Percentiles rank a stretch among this genome's conserved stretches.
Evolutionary conservation across 2,888 invertebrate species (phyloP).

Genomic region (Rotaria macrura): DNA sequence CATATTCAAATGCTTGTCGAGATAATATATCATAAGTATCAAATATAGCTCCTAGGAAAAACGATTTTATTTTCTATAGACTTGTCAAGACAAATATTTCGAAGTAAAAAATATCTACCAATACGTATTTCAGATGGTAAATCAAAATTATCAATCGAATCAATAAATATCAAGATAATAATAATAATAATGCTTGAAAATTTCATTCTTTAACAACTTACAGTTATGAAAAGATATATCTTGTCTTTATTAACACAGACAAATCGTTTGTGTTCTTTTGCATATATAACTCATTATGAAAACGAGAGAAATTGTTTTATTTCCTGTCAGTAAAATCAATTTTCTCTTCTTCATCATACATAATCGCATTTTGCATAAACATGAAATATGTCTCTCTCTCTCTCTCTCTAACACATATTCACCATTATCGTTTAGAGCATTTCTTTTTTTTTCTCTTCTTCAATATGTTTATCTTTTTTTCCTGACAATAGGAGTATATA

Average conservation of each 20-base stretch:
- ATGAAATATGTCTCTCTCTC: background rate
- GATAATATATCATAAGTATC: background rate
- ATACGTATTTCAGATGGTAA: background rate
- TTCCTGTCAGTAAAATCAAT: background rate
- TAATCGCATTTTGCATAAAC: background rate
- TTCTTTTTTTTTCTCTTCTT: background rate
- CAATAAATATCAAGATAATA: background rate
- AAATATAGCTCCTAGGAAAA: background rate
- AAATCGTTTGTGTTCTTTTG: background rate
- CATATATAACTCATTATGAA: background rate
- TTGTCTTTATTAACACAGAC: background rate
- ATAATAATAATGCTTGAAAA: background rate
- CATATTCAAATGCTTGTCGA: constrained; percentile 17
- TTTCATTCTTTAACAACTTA: background rate
- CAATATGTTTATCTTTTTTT: background rate
- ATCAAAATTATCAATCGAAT: background rate
- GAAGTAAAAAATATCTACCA: background rate
- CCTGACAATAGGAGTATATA: background rate
- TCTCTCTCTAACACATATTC: too few relatives aligned
- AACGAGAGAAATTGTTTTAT: background rate
- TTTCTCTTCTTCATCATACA: background rate
- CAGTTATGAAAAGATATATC: background rate
- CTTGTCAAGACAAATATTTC: background rate
- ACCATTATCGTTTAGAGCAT: background rate
- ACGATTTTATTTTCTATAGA: background rate